These are phyloP conservation scores for Australoheros facetus DNA, from an alignment of 2,797 vertebrate species.

Conservation along the genomic window DNA sequence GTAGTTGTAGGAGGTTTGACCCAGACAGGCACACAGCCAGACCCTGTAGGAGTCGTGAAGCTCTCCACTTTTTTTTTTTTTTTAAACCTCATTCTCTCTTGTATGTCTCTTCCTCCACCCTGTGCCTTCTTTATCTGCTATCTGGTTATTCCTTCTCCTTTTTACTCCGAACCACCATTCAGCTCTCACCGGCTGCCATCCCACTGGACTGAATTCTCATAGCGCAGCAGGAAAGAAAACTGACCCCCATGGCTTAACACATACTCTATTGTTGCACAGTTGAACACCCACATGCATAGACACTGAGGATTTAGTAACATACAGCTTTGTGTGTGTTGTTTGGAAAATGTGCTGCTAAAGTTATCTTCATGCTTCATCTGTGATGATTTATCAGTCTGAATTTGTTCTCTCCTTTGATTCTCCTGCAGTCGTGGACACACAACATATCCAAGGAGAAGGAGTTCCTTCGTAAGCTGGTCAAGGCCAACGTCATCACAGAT, in stretches of 20 bases:
- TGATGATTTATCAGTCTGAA: background rate
- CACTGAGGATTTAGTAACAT: background rate
- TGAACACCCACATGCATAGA: slow-evolving; percentile 29
- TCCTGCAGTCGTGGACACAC: slow-evolving; percentile 92
- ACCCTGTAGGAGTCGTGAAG: slow-evolving; percentile 10
- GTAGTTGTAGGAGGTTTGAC: slow-evolving; percentile 20
- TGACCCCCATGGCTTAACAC: slow-evolving; percentile 22
- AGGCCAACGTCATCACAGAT: slow-evolving; percentile 90
- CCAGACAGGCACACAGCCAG: slow-evolving; percentile 25
- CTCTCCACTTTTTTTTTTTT: background rate
- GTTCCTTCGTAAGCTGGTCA: slow-evolving; percentile 93
- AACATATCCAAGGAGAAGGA: slow-evolving; percentile 95
- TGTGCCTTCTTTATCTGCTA: slow-evolving; percentile 41
- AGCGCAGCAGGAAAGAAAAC: slow-evolving; percentile 50
- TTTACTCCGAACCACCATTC: slow-evolving; percentile 50
- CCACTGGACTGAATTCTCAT: slow-evolving; percentile 34
- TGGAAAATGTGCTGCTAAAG: background rate
- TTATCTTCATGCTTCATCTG: background rate
- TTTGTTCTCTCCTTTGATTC: slow-evolving; percentile 7
- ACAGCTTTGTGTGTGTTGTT: background rate
- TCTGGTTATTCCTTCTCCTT: slow-evolving; percentile 28
- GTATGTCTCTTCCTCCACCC: slow-evolving; percentile 30
- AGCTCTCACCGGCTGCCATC: slow-evolving; percentile 68
- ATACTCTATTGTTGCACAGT: slow-evolving; percentile 5
- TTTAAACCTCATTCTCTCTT: slow-evolving; percentile 26